Evolutionary conservation across 2,888 invertebrate genomes (phyloP), one percentile per base, ranked within the genome.

Genomic region (Zhengitettix transpicula): DNA sequence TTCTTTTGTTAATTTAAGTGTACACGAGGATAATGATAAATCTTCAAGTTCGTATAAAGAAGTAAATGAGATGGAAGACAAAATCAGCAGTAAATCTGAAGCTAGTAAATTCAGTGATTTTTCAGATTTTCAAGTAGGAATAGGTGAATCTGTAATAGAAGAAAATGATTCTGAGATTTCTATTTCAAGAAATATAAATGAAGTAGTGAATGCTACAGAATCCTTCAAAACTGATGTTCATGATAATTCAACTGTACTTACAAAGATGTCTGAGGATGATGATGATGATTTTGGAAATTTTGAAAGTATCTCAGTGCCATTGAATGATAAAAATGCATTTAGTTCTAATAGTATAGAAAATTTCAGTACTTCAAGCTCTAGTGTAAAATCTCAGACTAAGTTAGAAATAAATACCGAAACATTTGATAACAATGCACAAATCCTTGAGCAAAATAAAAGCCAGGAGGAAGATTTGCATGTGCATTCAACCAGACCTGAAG

Each of bases 221-320:
- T 12, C 14, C 15, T 12, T 47, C 15, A 47, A 15, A n/a, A 5
- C 15, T 47, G 47, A 47, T 12, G 47, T n/a, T n/a, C 14, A 15
- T 47, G 15, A 8, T 47, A 8, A 8, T 3, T 12, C 12, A 47
- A n/a, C 15, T n/a, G 47, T 47, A 47, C 14, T 12, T 47, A 15
- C 12, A 42, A n/a, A n/a, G 14, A 42, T 56, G 10, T 12, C 56
- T 15, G 41, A 56, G 56, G 56, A 56, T 44, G 58, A 56, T 52
- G 58, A 56, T 52, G 59, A 58, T 12, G 57, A 58, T 16, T 52
- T 66, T 62, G 64, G 64, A 28, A 65, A 67, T 60, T 67, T 67
- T 61, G 65, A 65, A 61, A 61, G 62, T 54, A 62, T 28, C 7
- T 28, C 28, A 7, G 28, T 2, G 28, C 28, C 28, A 28, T 28